Percentiles rank a stretch among this genome's conserved stretches.
These are phyloP conservation scores for Oncorhynchus tshawytscha DNA, from an alignment of 2,113 vertebrate genomes.

Conservation along the genomic window DNA sequence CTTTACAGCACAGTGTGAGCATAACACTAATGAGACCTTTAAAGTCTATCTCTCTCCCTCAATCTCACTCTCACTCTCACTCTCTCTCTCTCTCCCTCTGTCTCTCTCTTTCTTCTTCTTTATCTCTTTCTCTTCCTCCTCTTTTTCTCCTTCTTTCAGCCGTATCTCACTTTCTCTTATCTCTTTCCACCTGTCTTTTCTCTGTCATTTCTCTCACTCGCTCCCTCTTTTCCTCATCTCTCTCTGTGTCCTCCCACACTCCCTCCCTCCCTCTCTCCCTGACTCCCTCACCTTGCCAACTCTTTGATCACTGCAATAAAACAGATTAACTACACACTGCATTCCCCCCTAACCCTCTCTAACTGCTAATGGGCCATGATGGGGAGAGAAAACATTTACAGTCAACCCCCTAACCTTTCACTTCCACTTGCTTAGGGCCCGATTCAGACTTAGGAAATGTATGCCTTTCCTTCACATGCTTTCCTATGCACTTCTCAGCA, in stretches of 20 bases:
- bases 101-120: no score
- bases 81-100: no score
- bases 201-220: not conserved
- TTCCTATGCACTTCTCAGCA: no score
- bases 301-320: constrained; percentile 9
- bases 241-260: not conserved
- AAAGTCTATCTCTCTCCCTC: constrained; percentile 4
- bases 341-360: not conserved
- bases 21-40: constrained; percentile 25
- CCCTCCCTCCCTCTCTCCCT: not conserved
- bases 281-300: not conserved
- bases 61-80: not conserved
- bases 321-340: constrained; percentile 1
- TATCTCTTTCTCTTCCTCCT: no score
- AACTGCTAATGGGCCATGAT: not conserved
- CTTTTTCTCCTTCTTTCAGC: not conserved
- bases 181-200: not conserved
- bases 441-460: no score
- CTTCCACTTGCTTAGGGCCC: not conserved
- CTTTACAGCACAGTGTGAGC: constrained; percentile 16
- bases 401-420: not conserved
- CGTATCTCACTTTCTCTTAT: not conserved
- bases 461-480: no score
- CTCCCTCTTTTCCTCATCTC: not conserved
- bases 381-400: constrained; percentile 1